Evolutionary conservation across 1,140 invertebrate genomes (phyloP).

Genomic region (Papilio dardanus): DNA sequence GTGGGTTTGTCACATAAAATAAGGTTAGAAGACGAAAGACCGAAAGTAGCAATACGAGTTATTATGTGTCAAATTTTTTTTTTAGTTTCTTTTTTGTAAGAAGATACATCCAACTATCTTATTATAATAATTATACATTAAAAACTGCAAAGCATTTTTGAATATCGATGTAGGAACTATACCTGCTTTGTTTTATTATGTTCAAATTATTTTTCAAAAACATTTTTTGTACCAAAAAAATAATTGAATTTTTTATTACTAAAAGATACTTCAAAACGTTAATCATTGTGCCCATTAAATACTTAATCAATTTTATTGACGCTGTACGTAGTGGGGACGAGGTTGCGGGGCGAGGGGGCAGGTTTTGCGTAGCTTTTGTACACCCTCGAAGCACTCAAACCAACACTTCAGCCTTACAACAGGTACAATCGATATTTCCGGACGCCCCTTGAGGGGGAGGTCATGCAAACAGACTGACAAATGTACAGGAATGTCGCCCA

Average conservation of each 20-base stretch:
- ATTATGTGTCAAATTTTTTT: too few relatives aligned
- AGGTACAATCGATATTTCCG: conserved; percentile 67
- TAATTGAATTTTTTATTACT: not conserved
- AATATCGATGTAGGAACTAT: too few relatives aligned
- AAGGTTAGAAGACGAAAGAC: too few relatives aligned
- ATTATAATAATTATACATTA: too few relatives aligned
- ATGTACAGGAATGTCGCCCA: conserved; percentile 53
- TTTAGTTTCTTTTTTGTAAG: too few relatives aligned
- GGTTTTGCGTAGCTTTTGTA: conserved; percentile 40
- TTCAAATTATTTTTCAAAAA: too few relatives aligned
- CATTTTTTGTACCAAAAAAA: not conserved
- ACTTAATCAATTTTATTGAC: conserved; percentile 41
- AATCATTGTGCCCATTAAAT: conserved; percentile 38
- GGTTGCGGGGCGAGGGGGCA: not conserved
- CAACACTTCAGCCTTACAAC: conserved; percentile 47
- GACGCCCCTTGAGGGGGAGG: conserved; percentile 47
- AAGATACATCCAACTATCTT: too few relatives aligned
- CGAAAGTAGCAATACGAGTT: too few relatives aligned
- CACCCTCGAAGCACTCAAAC: conserved; percentile 38
- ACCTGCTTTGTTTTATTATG: too few relatives aligned
- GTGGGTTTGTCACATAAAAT: too few relatives aligned
- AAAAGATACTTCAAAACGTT: not conserved
- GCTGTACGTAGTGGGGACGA: conserved; percentile 31
- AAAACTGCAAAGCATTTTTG: too few relatives aligned
- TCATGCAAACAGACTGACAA: conserved; percentile 52